These are phyloP conservation scores for Nipponacmea schrenckii DNA, from an alignment of 2,888 invertebrate species.

Conservation along the genomic window DNA sequence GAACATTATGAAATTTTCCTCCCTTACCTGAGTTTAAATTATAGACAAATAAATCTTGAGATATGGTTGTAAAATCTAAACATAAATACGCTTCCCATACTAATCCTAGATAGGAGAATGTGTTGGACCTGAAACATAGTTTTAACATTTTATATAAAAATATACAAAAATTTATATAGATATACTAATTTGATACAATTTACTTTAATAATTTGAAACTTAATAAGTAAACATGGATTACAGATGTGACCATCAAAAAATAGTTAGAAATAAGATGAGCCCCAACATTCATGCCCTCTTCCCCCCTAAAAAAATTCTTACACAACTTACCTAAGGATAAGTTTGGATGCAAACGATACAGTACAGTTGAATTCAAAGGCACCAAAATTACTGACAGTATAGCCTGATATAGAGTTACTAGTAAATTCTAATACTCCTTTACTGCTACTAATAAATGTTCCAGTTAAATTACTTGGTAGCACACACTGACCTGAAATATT, in stretches of 20 bases:
- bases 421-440: constrained; percentile 39
- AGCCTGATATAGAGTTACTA: constrained; percentile 21
- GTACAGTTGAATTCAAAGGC: constrained; percentile 19
- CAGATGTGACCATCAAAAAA: neutral
- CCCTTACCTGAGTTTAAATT: constrained; percentile 37
- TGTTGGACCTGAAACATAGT: constrained; percentile 3
- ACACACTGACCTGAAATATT: constrained; percentile 28
- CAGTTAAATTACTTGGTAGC: constrained; percentile 32
- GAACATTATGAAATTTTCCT: neutral
- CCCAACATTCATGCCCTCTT: too few relatives aligned
- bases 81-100: constrained; percentile 33
- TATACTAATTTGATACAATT: neutral
- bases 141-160: neutral
- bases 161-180: neutral
- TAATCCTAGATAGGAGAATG: constrained; percentile 15
- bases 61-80: constrained; percentile 32
- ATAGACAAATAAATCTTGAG: constrained; percentile 32
- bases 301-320: too few relatives aligned
- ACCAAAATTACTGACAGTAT: constrained; percentile 15
- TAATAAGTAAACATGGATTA: neutral
- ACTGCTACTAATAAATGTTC: constrained; percentile 41
- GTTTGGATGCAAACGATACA: constrained; percentile 2
- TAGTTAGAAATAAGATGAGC: too few relatives aligned
- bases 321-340: constrained; percentile 18
- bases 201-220: neutral